Evolutionary conservation across 2,797 vertebrate species (phyloP).

Genomic region (Oophaga sylvatica): DNA sequence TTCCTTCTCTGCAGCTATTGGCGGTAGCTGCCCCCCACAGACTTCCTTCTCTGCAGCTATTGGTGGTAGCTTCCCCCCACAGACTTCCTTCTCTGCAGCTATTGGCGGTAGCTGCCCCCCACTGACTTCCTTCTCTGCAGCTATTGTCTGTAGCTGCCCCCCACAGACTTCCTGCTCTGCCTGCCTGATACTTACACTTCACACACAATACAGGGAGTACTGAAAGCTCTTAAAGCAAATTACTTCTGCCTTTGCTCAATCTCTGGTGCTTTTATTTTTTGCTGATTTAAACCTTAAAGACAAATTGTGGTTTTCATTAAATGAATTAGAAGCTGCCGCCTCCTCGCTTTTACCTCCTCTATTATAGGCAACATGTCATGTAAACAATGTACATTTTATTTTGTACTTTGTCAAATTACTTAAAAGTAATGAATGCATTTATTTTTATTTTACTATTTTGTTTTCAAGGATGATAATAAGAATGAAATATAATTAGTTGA

Average conservation of each 20-base stretch:
- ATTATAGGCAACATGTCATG: neutral
- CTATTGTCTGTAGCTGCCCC: neutral
- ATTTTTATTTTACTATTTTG: neutral
- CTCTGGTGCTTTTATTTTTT: too few species aligned
- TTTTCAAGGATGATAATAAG: conserved; percentile 3
- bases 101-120: too few species aligned
- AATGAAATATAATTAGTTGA: conserved; percentile 33
- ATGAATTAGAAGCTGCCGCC: neutral
- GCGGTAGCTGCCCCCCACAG: too few species aligned
- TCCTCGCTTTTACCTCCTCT: neutral
- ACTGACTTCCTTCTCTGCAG: neutral
- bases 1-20: too few species aligned
- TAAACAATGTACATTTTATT: neutral
- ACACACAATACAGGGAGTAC: neutral
- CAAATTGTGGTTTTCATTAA: neutral
- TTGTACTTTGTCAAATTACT: conserved; percentile 2
- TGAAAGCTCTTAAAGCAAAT: too few species aligned
- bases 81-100: too few species aligned
- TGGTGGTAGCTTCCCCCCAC: too few species aligned
- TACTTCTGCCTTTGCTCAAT: too few species aligned
- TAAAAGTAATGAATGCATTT: neutral
- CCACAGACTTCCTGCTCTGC: neutral
- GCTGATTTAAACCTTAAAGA: too few species aligned
- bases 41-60: too few species aligned
- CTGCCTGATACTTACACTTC: neutral